Conservation (phyloP, 2,113 vertebrate genomes). For the Salminus brasiliensis region DNA sequence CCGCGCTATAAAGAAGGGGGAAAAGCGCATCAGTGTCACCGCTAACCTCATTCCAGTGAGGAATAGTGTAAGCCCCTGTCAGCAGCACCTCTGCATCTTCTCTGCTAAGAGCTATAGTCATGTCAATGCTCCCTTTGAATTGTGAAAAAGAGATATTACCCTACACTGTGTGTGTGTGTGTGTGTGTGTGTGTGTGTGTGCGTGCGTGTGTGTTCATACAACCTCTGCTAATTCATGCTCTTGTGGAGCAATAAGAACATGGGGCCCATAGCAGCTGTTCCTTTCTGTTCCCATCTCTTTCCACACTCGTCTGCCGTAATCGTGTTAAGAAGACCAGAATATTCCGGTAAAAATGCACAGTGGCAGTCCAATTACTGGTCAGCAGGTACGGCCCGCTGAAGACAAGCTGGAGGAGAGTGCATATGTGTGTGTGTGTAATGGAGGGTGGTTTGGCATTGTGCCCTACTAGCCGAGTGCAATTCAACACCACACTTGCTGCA, state of each 20-base stretch:
- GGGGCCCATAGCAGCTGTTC: slow-evolving; percentile 20
- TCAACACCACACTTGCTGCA: slow-evolving; percentile 8
- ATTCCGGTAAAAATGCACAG: slow-evolving; percentile 44
- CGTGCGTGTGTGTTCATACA: not conserved
- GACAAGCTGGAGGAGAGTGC: not conserved
- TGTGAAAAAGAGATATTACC: slow-evolving; percentile 7
- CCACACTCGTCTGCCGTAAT: slow-evolving; percentile 28
- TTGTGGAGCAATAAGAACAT: too few relatives aligned
- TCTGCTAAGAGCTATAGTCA: slow-evolving; percentile 20
- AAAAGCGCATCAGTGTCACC: slow-evolving; percentile 13
- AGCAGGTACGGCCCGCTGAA: slow-evolving; percentile 40
- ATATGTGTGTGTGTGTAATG: not conserved
- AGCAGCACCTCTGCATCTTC: not conserved
- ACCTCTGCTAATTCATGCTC: slow-evolving; percentile 22
- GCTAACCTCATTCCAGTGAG: slow-evolving; percentile 21
- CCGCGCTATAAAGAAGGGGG: not conserved
- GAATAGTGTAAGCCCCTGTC: not conserved
- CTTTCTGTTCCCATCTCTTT: slow-evolving; percentile 2
- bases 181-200: too few relatives aligned
- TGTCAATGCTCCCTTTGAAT: not conserved
- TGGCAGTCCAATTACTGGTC: slow-evolving; percentile 52
- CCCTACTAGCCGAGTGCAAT: slow-evolving; percentile 1
- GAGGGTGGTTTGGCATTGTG: slow-evolving; percentile 3
- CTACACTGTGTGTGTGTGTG: slow-evolving; percentile 5
- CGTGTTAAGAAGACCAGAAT: slow-evolving; percentile 50